phyloP scores from a whole-genome alignment of 2,113 vertebrate genomes.

The Cyphomyrus plagiostoma region DNA sequence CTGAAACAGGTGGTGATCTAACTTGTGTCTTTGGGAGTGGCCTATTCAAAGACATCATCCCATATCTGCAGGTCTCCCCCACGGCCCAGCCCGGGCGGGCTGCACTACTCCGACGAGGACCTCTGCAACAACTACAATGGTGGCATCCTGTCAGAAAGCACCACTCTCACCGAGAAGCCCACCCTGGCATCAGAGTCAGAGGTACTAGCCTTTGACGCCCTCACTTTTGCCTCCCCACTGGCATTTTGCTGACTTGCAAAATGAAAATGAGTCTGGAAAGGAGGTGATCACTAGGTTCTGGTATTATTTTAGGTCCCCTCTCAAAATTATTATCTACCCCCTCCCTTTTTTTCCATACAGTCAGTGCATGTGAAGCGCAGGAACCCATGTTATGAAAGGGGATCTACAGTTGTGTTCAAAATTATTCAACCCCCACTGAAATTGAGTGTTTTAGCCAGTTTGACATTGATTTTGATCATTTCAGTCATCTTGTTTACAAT shows the following conservation, averaged over 20 bases:
- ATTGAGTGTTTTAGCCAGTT: no score
- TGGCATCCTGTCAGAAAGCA: slow-evolving; percentile 71
- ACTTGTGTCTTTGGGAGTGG: not conserved
- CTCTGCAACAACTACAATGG: slow-evolving; percentile 89
- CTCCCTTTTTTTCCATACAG: not conserved
- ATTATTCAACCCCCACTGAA: no score
- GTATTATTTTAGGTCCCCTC: not conserved
- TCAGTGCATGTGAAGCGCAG: not conserved
- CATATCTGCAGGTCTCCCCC: slow-evolving; percentile 74
- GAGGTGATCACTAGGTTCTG: not conserved
- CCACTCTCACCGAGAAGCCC: slow-evolving; percentile 77
- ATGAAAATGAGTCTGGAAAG: not conserved
- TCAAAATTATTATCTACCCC: not conserved
- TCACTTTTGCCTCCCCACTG: not conserved
- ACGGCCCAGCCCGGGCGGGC: slow-evolving; percentile 83
- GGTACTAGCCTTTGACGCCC: slow-evolving; percentile 50
- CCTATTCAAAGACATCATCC: not conserved
- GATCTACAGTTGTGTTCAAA: not conserved
- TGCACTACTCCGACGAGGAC: slow-evolving; percentile 92
- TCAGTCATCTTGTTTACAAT: no score
- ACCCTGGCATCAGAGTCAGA: slow-evolving; percentile 80
- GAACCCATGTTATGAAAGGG: not conserved
- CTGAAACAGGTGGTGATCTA: not conserved
- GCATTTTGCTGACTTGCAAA: not conserved
- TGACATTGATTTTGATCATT: no score